These are phyloP conservation scores for Cremastinae sp. DNA, from an alignment of 2,888 invertebrate genomes.

Conservation along the genomic window DNA sequence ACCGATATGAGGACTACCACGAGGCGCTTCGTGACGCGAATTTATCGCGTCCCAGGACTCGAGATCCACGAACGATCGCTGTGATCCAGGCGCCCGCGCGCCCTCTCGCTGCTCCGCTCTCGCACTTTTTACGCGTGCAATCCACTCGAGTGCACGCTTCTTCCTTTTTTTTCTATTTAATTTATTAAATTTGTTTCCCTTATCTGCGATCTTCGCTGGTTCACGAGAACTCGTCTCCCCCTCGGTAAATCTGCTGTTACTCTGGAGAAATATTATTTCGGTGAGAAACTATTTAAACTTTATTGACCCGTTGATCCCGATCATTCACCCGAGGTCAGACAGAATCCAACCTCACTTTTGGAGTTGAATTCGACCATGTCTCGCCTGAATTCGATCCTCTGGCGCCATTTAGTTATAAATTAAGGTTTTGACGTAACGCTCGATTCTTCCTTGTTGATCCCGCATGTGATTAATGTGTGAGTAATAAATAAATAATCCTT, in stretches of 20 bases:
- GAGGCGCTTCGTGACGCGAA: neutral
- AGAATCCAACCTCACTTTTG: too few species aligned
- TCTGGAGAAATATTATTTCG: constrained; percentile 49
- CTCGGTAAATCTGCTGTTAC: constrained; percentile 16
- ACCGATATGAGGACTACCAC: constrained; percentile 19
- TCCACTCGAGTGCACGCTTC: neutral
- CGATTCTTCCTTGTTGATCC: too few species aligned
- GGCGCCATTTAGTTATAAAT: too few species aligned
- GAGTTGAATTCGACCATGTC: too few species aligned
- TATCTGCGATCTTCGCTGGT: neutral
- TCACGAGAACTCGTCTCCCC: neutral
- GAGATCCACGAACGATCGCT: constrained; percentile 42
- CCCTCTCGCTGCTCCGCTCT: constrained; percentile 20
- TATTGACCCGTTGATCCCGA: too few species aligned
- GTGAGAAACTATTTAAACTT: constrained; percentile 43
- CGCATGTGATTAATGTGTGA: too few species aligned
- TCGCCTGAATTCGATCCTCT: too few species aligned
- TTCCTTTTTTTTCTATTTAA: constrained; percentile 1
- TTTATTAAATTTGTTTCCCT: neutral
- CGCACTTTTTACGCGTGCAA: constrained; percentile 2
- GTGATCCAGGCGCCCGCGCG: constrained; percentile 31
- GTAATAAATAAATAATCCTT: too few species aligned
- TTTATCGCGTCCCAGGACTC: constrained; percentile 8
- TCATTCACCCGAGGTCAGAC: too few species aligned
- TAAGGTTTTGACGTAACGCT: too few species aligned